phyloP scores from a whole-genome alignment of 2,797 vertebrate species.

The Phalanger gymnotis region DNA sequence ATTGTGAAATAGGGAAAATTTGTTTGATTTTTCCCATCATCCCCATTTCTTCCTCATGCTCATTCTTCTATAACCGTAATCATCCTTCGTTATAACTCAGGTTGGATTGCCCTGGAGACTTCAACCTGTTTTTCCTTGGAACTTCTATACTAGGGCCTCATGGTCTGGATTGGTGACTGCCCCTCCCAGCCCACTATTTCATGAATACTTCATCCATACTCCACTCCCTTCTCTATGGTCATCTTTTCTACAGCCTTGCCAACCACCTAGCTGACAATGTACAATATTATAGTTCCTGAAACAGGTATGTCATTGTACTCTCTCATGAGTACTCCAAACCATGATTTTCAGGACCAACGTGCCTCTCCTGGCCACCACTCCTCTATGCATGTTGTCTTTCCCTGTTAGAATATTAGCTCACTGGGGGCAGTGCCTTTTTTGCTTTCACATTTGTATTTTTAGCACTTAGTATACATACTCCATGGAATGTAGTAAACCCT shows the following conservation, averaged over 20 bases:
- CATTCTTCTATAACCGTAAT: not conserved
- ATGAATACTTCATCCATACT: not conserved
- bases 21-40: conserved; percentile 1
- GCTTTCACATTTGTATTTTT: not conserved
- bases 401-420: not conserved
- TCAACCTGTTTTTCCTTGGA: not conserved
- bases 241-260: not conserved
- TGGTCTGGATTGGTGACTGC: not conserved
- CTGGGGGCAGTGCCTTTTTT: not conserved
- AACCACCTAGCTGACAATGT: not conserved
- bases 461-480: not conserved
- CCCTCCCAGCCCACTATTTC: not conserved
- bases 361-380: not conserved
- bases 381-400: not conserved
- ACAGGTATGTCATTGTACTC: not conserved
- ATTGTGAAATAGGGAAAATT: not conserved
- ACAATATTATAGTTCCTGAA: not conserved
- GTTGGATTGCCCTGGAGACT: not conserved
- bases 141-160: not conserved
- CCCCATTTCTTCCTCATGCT: not conserved
- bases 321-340: not conserved
- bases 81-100: not conserved
- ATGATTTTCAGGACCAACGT: not conserved
- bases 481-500: not conserved
- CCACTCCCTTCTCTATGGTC: not conserved